These are phyloP conservation scores for Raphicerus campestris DNA, from an alignment of 2,113 vertebrate genomes.

Conservation along the genomic window DNA sequence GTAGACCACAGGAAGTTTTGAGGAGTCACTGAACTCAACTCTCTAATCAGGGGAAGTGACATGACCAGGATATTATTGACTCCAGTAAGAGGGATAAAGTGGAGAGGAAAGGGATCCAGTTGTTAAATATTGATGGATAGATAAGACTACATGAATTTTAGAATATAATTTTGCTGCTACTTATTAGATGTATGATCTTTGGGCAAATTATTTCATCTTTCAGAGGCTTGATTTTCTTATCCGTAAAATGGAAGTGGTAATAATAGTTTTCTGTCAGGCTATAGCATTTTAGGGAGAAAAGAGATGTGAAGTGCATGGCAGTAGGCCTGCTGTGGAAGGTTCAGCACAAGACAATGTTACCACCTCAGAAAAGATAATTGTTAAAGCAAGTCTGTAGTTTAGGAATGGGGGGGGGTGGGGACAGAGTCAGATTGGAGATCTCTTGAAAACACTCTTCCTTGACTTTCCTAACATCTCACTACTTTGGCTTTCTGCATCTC, in stretches of 20 bases:
- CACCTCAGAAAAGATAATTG: background rate
- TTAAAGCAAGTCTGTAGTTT: constrained; percentile 15
- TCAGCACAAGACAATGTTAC: background rate
- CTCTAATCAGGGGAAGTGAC: background rate
- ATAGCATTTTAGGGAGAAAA: constrained; percentile 12
- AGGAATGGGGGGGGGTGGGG: background rate
- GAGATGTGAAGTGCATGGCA: background rate
- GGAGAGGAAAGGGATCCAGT: background rate
- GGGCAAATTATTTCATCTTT: constrained; percentile 8
- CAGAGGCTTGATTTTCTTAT: constrained; percentile 38
- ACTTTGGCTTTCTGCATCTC: background rate
- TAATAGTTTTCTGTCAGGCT: constrained; percentile 36
- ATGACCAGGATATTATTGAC: background rate
- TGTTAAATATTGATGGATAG: constrained; percentile 8
- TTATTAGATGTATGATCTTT: constrained; percentile 1
- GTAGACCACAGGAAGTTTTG: background rate
- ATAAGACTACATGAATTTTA: constrained; percentile 7
- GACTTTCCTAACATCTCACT: background rate
- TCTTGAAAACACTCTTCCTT: background rate
- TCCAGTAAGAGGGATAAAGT: background rate
- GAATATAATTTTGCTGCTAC: constrained; percentile 18
- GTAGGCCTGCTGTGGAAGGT: background rate
- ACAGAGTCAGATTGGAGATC: background rate
- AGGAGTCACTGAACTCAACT: background rate
- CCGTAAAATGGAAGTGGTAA: constrained; percentile 25